Evolutionary conservation across 2,888 invertebrate species (phyloP).

Genomic region (Erebia palarica): DNA sequence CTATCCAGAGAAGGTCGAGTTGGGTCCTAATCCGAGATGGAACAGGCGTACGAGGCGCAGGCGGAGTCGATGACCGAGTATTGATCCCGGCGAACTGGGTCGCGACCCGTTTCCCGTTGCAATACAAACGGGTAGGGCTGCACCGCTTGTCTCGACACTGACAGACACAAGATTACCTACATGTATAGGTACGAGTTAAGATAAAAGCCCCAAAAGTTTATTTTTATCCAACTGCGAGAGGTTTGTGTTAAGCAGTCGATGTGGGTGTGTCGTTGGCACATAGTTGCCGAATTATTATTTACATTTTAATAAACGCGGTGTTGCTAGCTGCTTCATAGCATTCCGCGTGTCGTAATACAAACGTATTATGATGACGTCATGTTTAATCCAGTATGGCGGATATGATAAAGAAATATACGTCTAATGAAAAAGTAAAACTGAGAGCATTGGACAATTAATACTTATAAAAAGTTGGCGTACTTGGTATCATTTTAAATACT

Average conservation of each 20-base stretch:
- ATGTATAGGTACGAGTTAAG: conserved; percentile 19
- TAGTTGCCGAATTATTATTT: background rate
- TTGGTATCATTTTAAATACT: background rate
- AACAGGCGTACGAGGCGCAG: conserved; percentile 59
- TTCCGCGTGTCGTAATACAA: background rate
- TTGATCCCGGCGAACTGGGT: conserved; percentile 78
- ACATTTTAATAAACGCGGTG: background rate
- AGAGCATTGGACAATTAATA: too few relatives aligned
- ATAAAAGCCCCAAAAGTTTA: background rate
- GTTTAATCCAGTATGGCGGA: background rate
- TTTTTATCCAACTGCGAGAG: background rate
- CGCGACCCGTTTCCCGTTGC: conserved; percentile 78
- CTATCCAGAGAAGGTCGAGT: conserved; percentile 37
- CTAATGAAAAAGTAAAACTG: too few relatives aligned
- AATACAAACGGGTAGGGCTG: conserved; percentile 62
- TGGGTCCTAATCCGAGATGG: conserved; percentile 43
- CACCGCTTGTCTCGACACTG: conserved; percentile 54
- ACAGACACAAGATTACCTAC: conserved; percentile 30
- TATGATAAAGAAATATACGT: background rate
- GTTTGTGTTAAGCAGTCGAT: background rate
- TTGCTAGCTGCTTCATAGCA: background rate
- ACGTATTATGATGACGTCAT: background rate
- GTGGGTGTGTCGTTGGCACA: background rate
- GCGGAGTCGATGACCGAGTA: conserved; percentile 80
- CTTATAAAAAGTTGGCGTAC: too few relatives aligned